Conservation (phyloP, 2,113 vertebrate genomes). For the Indicator indicator region DNA sequence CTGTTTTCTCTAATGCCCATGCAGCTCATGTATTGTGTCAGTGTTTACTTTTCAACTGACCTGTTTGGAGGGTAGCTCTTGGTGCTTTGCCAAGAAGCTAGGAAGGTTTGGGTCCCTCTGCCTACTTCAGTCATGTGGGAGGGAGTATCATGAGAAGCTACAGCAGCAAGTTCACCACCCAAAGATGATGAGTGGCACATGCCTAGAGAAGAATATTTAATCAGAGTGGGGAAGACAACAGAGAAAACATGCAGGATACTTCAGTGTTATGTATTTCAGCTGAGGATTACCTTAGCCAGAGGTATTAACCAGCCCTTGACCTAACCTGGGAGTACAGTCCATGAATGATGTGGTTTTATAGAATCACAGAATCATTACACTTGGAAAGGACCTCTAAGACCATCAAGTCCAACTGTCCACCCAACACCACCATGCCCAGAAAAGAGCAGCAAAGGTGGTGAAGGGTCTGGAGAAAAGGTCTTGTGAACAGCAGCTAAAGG, state of each 20-base stretch:
- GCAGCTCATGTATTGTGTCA: not conserved
- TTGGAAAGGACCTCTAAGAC: too few species aligned
- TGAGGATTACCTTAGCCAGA: not conserved
- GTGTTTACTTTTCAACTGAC: not conserved
- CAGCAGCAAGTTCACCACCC: not conserved
- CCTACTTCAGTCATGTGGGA: not conserved
- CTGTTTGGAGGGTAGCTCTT: not conserved
- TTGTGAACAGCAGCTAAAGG: too few species aligned
- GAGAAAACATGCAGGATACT: not conserved
- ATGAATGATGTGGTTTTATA: not conserved
- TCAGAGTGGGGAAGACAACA: not conserved
- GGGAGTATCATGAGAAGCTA: not conserved
- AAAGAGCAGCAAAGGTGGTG: too few species aligned
- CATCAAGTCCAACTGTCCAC: too few species aligned
- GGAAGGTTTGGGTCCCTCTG: not conserved
- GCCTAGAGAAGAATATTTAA: not conserved
- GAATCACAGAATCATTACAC: too few species aligned
- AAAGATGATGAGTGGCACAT: not conserved
- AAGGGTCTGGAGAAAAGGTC: too few species aligned
- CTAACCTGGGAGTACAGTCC: not conserved
- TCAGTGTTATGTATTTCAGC: not conserved
- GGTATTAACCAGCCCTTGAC: not conserved
- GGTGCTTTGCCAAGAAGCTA: not conserved
- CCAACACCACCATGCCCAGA: too few species aligned
- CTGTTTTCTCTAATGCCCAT: not conserved